A percentile compares a stretch with the other conserved stretches of the same genome.
Conservation (phyloP, 2,797 vertebrate species). For the Sparidentex hasta region DNA sequence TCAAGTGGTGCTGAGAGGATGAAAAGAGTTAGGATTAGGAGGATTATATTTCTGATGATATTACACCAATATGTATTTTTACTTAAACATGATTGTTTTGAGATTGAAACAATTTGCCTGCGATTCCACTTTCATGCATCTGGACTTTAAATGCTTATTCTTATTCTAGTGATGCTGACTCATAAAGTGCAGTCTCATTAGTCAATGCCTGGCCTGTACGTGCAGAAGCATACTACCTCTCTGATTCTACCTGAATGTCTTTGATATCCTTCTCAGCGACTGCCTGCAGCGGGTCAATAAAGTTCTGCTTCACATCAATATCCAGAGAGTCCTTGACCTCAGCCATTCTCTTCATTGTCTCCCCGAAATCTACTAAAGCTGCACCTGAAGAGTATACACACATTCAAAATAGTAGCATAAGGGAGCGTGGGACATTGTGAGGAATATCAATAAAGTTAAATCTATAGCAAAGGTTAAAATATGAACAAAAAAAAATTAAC, state of each 20-base stretch:
- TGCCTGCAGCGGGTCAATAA: constrained; percentile 96
- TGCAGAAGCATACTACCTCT: neutral
- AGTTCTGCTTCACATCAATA: constrained; percentile 98
- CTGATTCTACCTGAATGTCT: constrained; percentile 93
- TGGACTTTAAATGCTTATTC: constrained; percentile 1
- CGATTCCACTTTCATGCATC: neutral
- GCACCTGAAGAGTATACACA: constrained; percentile 82
- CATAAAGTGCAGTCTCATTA: constrained; percentile 22
- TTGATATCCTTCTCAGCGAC: constrained; percentile 96
- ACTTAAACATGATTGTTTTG: neutral
- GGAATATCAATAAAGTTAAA: neutral
- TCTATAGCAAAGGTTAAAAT: constrained; percentile 5
- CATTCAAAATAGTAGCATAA: constrained; percentile 22
- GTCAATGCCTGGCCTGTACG: neutral
- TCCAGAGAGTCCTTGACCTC: constrained; percentile 97
- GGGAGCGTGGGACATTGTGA: neutral
- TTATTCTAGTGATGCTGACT: neutral
- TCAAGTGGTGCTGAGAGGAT: constrained; percentile 90
- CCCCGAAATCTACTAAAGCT: constrained; percentile 91
- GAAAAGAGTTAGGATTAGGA: neutral
- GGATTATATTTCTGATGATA: neutral
- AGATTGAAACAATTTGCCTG: neutral
- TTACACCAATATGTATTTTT: neutral
- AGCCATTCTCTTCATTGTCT: constrained; percentile 94
- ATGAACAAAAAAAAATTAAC: neutral